Conservation (phyloP, 64 coral and sea anemone species). For the Actinia tenebrosa region DNA sequence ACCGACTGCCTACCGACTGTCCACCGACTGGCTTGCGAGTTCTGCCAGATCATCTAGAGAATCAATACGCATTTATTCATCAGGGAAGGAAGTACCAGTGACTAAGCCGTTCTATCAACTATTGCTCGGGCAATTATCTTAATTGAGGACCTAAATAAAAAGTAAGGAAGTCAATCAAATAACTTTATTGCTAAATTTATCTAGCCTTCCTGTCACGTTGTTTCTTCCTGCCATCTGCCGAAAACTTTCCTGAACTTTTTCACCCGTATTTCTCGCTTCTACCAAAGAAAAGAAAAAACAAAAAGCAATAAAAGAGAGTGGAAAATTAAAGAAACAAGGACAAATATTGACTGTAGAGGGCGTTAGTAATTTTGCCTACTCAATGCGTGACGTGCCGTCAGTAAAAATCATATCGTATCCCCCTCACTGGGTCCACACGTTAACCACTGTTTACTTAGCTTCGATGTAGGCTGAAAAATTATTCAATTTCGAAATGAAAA, state of each 20-base stretch:
- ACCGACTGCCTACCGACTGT: not conserved
- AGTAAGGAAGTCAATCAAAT: not conserved
- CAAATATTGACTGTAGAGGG: not conserved
- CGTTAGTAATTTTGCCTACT: not conserved
- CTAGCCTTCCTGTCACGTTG: not conserved
- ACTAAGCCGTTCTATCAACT: not conserved
- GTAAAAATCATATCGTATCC: not conserved
- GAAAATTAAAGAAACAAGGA: not conserved
- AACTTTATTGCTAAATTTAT: not conserved
- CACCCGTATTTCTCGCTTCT: not conserved
- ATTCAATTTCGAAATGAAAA: not conserved
- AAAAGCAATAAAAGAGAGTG: not conserved
- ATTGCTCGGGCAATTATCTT: not conserved
- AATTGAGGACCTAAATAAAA: not conserved
- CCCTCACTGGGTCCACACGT: not conserved
- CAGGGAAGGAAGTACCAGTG: not conserved
- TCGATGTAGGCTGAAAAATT: slow-evolving; percentile 8
- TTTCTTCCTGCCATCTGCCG: not conserved
- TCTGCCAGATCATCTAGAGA: slow-evolving; percentile 6
- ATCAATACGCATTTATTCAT: not conserved
- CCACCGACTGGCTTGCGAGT: not conserved
- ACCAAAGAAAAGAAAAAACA: not conserved
- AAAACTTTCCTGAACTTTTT: slow-evolving; percentile 1
- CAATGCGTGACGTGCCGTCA: not conserved
- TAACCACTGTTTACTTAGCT: slow-evolving; percentile 7